phyloP scores from a whole-genome alignment of 2,113 vertebrate genomes.

The Neogobius melanostomus region DNA sequence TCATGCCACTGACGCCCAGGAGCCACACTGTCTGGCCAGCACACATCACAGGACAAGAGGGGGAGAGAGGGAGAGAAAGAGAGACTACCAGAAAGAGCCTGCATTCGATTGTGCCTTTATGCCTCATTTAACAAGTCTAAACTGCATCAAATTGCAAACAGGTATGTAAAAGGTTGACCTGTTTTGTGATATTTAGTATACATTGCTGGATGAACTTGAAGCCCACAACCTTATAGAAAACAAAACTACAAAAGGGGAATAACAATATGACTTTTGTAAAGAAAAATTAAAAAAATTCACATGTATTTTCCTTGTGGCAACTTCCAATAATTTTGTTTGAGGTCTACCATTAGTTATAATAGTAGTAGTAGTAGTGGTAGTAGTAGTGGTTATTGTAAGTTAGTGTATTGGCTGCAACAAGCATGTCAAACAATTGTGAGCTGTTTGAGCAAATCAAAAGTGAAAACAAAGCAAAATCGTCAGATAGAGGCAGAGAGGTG shows the following conservation, averaged over 20 bases:
- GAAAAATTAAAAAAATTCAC: too few species aligned
- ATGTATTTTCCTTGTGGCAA: too few species aligned
- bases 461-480: not conserved
- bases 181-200: not conserved
- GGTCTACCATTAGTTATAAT: too few species aligned
- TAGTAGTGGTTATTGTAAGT: not conserved
- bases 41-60: constrained; percentile 72
- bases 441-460: not conserved
- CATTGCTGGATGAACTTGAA: not conserved
- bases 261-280: too few species aligned
- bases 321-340: too few species aligned
- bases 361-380: too few species aligned
- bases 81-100: constrained; percentile 11
- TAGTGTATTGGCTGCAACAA: too few species aligned
- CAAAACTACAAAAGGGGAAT: too few species aligned
- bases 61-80: constrained; percentile 30
- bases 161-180: not conserved
- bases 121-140: constrained; percentile 13
- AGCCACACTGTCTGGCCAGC: constrained; percentile 75
- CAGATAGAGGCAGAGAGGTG: not conserved
- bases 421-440: not conserved
- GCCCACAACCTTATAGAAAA: not conserved
- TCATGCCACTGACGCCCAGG: constrained; percentile 73
- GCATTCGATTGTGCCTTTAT: constrained; percentile 28
- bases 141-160: constrained; percentile 5